Evolutionary conservation across 2,113 vertebrate species (phyloP), one percentile per base, ranked within the genome.

Genomic region (Monopterus albus): DNA sequence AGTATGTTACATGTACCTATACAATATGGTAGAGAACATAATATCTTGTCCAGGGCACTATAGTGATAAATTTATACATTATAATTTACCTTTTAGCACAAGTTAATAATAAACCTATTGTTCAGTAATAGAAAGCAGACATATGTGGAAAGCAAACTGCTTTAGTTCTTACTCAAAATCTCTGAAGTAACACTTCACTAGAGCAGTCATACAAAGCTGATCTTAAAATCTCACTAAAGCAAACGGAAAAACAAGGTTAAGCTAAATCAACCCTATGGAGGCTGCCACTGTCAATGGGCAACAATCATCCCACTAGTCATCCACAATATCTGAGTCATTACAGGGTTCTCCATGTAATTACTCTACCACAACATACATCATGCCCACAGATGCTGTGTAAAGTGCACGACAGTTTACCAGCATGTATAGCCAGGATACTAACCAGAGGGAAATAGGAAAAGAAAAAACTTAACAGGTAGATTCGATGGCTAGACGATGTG

Each of bases 261-360:
- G 2, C 3, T 38, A 47, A 59, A 59, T 70, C 13, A 72, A 72
- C 26, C 29, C 14, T 73, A n/a, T n/a, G n/a, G n/a, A n/a, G n/a
- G n/a, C n/a, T n/a, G n/a, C n/a, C n/a, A n/a, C n/a, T 52, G 42
- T 59, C 14, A 63, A 69, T 69, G 14, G 33, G 35, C 49, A 73
- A 28, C n/a, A 23, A 31, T 45, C 53, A 38, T 60, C 59, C 20
- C 23, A 49, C 56, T 57, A 9, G 12, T 51, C 43, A 63, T 38
- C 23, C 25, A 14, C 40, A 64, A n/a, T n/a, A n/a, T n/a, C n/a
- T n/a, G n/a, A n/a, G 29, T 62, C 53, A 56, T 35, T 26, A 14
- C 15, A 61, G 4, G 12, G 12, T 29, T 42, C 25, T 56, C 13
- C 17, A 18, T 51, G 39, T 47, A 47, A 50, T 47, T 2, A 14